Conservation (phyloP, 2,113 vertebrate genomes). For the Toxostoma redivivum region DNA sequence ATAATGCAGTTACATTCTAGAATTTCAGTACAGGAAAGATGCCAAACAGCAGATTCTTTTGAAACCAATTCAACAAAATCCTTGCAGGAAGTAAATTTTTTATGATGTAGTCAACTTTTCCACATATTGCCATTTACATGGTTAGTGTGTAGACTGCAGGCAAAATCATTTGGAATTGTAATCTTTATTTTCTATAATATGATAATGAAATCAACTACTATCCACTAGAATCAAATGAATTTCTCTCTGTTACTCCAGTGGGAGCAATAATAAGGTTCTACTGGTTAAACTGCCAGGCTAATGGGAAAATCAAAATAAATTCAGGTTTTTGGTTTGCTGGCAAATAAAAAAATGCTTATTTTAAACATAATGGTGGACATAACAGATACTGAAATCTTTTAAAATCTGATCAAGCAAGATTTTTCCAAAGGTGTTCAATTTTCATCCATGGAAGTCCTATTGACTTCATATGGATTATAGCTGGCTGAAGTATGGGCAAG, state of each 20-base stretch:
- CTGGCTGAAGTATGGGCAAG: neutral
- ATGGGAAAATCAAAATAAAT: constrained; percentile 5
- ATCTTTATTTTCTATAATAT: constrained; percentile 35
- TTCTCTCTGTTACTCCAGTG: neutral
- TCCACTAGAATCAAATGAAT: constrained; percentile 24
- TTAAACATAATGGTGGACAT: neutral
- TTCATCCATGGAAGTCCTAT: neutral
- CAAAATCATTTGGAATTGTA: constrained; percentile 38
- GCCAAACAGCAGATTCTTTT: constrained; percentile 25
- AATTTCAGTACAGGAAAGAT: constrained; percentile 22
- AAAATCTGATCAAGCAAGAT: neutral
- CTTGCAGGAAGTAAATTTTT: constrained; percentile 37
- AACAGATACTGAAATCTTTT: neutral
- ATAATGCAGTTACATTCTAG: constrained; percentile 21
- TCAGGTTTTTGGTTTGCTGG: neutral
- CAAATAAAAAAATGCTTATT: neutral
- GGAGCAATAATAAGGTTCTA: neutral
- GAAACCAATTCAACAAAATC: constrained; percentile 44
- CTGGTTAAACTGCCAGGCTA: neutral
- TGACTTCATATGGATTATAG: neutral
- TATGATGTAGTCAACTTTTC: constrained; percentile 22
- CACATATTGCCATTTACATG: neutral
- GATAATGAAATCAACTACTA: constrained; percentile 47
- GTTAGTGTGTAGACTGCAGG: constrained; percentile 7
- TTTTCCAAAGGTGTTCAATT: neutral